Percentiles rank a stretch among this genome's conserved stretches.
phyloP scores from a whole-genome alignment of 2,113 vertebrate genomes.

The Trichechus manatus region DNA sequence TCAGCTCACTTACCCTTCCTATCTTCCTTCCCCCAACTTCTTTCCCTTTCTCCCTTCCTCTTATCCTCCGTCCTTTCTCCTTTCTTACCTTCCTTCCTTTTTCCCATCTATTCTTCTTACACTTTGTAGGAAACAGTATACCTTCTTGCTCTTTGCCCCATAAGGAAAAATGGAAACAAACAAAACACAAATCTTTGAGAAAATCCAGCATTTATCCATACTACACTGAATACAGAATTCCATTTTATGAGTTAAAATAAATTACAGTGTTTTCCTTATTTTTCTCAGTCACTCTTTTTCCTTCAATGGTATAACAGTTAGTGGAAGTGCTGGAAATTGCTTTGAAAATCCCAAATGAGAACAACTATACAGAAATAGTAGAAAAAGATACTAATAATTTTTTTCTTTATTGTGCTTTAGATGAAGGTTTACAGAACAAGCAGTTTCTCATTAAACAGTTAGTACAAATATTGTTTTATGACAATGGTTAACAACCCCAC shows the following conservation, averaged over 20 bases:
- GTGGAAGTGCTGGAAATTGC: background rate
- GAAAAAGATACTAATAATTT: background rate
- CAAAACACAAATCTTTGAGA: background rate
- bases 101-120: background rate
- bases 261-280: background rate
- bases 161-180: background rate
- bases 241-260: background rate
- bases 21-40: background rate
- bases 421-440: too few relatives aligned
- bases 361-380: background rate
- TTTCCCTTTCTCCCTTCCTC: background rate
- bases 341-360: conserved; percentile 44
- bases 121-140: background rate
- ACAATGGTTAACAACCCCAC: too few relatives aligned
- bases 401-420: too few relatives aligned
- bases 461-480: too few relatives aligned
- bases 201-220: background rate
- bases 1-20: background rate
- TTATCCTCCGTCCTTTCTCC: background rate
- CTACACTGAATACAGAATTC: background rate
- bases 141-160: background rate
- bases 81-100: background rate
- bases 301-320: background rate
- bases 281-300: background rate
- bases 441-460: too few relatives aligned